Evolutionary conservation across 2,113 vertebrate genomes (phyloP), one percentile per base, ranked within the genome.

Genomic region (Tachuris rubrigastra): DNA sequence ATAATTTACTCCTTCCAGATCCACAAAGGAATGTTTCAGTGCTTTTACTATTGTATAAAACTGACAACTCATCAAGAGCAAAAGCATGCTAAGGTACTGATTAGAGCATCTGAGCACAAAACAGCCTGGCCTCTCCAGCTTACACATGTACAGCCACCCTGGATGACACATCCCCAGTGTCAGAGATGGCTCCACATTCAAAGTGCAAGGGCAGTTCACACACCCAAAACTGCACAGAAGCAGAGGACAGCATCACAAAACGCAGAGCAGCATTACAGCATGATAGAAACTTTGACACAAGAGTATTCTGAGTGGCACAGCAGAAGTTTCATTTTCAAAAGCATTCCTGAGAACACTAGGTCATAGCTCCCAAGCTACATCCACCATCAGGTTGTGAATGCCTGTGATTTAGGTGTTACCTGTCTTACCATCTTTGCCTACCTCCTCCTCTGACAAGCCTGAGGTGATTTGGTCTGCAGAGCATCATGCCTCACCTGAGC

Each of bases 131-230:
- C n/a, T 41, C n/a, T 66, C 20, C 22, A 47, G 20, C 33, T 85
- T 41, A 66, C 31, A 49, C 14, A 23, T 1, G 0, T 23, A 56
- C 25, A 65, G 50, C 9, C 16, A 14, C 23, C 18, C 25, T 35
- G 3, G 5, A 28, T 2, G 3, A 39, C 23, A 59, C 31, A 23
- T 17, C 25, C 12, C 17, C 1, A 0, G 7, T 2, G 0, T 31
- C 7, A 8, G 35, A 44, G 52, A 41, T 7, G 47, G 6, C 33
- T 73, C 60, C 24, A 41, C 49, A 22, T 1, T 12, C 31, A 22
- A 55, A 91, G 21, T 33, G 24, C n/a, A 83, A 74, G 28, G 22
- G 30, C 50, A 87, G 30, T 39, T 76, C 37, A 80, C 4, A 8
- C 49, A 8, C 35, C 14, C 33, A 59, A 5, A 0, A 7, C n/a